These are phyloP conservation scores for Zoanthus solanderi DNA, from an alignment of 92 coral and sea anemone species.

Conservation along the genomic window DNA sequence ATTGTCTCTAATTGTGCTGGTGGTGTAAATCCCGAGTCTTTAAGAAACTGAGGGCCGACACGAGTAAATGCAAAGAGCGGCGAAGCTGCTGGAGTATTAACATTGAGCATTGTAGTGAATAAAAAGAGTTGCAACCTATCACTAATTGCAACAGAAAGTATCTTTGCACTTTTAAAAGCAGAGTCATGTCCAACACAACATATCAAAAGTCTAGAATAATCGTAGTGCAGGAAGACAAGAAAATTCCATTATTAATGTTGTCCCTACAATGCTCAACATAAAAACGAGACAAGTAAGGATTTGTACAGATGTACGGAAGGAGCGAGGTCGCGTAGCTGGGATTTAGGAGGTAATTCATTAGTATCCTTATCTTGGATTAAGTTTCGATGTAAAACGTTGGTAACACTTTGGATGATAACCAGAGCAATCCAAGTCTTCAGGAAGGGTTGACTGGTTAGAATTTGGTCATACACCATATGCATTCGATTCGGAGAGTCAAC, in stretches of 20 bases:
- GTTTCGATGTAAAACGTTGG: background rate
- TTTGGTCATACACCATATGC: background rate
- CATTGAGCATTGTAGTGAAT: background rate
- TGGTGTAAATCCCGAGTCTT: slow-evolving; percentile 33
- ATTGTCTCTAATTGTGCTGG: slow-evolving; percentile 37
- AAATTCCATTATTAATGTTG: slow-evolving; percentile 39
- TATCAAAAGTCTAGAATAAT: background rate
- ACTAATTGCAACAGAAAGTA: background rate
- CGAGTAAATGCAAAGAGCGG: slow-evolving; percentile 27
- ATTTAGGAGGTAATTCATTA: background rate
- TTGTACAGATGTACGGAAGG: background rate
- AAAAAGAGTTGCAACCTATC: background rate
- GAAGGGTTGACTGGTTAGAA: background rate
- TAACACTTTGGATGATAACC: background rate
- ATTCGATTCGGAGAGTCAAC: background rate
- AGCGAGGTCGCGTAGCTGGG: background rate
- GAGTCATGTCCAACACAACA: slow-evolving; percentile 3
- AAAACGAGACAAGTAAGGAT: slow-evolving; percentile 13
- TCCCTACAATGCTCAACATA: slow-evolving; percentile 31
- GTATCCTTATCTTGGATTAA: background rate
- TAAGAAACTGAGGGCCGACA: slow-evolving; percentile 47
- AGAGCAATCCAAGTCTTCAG: background rate
- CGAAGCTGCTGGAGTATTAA: too few species aligned
- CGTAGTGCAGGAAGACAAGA: background rate
- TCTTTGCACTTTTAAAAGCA: background rate